Conservation (phyloP, 2,113 vertebrate genomes). For the Ciconia maguari region DNA sequence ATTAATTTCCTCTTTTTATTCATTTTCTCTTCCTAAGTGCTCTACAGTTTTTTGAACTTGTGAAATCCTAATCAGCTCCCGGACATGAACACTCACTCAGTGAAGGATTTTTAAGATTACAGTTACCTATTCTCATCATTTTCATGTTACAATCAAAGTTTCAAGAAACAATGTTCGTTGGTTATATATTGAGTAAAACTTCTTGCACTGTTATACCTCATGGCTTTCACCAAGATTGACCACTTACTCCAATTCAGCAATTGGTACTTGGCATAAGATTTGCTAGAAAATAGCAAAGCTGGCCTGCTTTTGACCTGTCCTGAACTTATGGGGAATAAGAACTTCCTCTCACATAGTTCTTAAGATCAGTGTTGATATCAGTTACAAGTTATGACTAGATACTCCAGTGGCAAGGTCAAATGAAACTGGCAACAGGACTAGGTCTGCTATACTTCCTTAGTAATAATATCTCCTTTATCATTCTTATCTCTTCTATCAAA, state of each 20-base stretch:
- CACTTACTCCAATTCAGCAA: neutral
- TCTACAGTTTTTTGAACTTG: neutral
- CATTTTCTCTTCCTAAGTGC: neutral
- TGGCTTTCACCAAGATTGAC: neutral
- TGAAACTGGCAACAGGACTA: neutral
- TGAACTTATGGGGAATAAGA: neutral
- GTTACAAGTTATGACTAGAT: neutral
- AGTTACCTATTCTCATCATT: neutral
- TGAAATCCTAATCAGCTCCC: neutral
- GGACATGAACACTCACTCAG: neutral
- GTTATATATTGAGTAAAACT: neutral
- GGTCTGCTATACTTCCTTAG: neutral
- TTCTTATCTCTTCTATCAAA: neutral
- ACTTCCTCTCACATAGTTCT: neutral
- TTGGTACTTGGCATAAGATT: neutral
- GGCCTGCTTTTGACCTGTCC: neutral
- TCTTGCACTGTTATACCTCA: neutral
- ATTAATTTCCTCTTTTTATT: neutral
- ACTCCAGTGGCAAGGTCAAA: neutral
- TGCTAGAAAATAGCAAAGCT: neutral
- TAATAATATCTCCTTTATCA: neutral
- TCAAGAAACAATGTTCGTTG: neutral
- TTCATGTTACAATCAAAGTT: neutral
- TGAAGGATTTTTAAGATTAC: neutral
- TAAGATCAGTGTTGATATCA: neutral